Evolutionary conservation across 1,140 invertebrate genomes (phyloP), one percentile per base, ranked within the genome.

Genomic region (Aphis craccivora): DNA sequence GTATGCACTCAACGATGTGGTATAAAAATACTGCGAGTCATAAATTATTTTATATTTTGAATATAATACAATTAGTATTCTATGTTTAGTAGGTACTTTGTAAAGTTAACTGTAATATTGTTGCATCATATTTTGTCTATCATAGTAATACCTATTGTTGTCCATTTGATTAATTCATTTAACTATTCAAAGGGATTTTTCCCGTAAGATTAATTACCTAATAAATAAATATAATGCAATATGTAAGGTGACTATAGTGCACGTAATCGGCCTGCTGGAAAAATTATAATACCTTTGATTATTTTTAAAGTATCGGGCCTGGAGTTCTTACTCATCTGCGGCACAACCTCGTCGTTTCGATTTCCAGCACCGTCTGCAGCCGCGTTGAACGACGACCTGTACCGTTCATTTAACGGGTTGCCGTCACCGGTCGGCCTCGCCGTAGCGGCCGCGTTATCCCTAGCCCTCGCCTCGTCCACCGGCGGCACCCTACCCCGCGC

Each of bases 221-320:
- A 60, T 30, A 14, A 55, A 25, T 14, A 67, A 76, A 76, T 67
- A 67, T 76, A n/a, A n/a, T 76, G 60, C 60, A 76, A 76, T 76
- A n/a, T 76, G 14, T n/a, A 51, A 51, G n/a, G 60, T 35, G 60
- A 76, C 30, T 76, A 76, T 86, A 86, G 23, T 86, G 60, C 60
- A 25, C 30, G 45, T 18, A 53, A 40, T 40, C 25, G 7, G 22
- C 8, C 35, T 48, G n/a, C n/a, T 45, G 45, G 11, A 51, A 35
- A 14, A 11, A 45, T 0, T 20, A 18, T 45, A 48, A 51, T 92
- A 92, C 91, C 91, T 92, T 92, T 92, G 37, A 83, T 92, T 84
- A 92, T 84, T 84, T 92, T 92, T 92, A 92, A 92, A 83, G 91
- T 92, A 40, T 92, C 91, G 43, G 91, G 91, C 45, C 91, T 81